These are phyloP conservation scores for Anthonomus grandis DNA, from an alignment of 1,140 invertebrate genomes.

Conservation along the genomic window DNA sequence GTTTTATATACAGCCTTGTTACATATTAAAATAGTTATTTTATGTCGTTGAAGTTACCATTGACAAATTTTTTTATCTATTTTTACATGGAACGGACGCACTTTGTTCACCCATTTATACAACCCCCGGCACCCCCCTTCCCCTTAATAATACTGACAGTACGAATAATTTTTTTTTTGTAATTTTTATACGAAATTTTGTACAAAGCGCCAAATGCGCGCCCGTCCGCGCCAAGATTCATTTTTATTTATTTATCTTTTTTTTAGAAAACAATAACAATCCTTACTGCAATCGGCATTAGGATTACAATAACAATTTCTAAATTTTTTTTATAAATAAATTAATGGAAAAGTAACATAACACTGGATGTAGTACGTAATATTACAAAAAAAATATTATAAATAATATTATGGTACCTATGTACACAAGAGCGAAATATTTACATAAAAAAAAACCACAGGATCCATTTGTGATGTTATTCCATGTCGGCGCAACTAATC, in stretches of 20 bases:
- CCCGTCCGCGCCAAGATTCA: too few relatives aligned
- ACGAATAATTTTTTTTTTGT: constrained; percentile 28
- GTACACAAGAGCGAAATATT: constrained; percentile 23
- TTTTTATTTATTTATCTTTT: too few relatives aligned
- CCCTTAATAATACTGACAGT: constrained; percentile 43
- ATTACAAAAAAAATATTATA: constrained; percentile 30
- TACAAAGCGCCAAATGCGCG: constrained; percentile 29
- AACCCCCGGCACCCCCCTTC: too few relatives aligned
- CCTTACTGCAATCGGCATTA: constrained; percentile 18
- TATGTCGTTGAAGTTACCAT: constrained; percentile 44
- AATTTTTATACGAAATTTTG: constrained; percentile 44
- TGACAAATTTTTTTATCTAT: constrained; percentile 38
- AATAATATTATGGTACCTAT: constrained; percentile 30
- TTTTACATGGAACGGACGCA: too few relatives aligned
- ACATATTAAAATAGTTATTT: constrained; percentile 48
- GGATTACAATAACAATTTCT: constrained; percentile 24
- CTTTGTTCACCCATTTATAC: too few relatives aligned
- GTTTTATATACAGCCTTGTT: constrained; percentile 45
- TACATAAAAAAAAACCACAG: constrained; percentile 17
- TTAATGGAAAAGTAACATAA: constrained; percentile 29
- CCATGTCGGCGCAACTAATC: constrained; percentile 3
- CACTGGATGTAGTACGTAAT: constrained; percentile 32
- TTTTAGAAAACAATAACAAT: constrained; percentile 23
- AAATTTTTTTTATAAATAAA: constrained; percentile 32
- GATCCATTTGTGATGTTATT: constrained; percentile 12